These are phyloP conservation scores for Margarornis squamiger DNA, from an alignment of 2,797 vertebrate species.

Conservation along the genomic window DNA sequence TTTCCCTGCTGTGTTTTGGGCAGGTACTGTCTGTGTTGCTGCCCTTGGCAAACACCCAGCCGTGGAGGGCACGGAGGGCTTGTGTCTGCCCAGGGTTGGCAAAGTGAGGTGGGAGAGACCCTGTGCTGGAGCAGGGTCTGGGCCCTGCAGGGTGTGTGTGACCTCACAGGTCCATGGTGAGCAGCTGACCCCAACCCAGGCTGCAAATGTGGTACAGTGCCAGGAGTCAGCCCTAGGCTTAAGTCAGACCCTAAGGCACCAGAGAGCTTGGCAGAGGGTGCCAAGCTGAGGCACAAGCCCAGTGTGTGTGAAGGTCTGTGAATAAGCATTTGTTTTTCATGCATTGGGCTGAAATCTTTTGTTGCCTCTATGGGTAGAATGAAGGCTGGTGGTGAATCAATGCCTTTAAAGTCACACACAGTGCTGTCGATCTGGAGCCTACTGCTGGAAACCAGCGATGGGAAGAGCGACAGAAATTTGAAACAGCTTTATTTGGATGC, in stretches of 20 bases:
- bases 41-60: not conserved
- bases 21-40: not conserved
- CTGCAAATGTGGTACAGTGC: not conserved
- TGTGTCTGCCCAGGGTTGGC: not conserved
- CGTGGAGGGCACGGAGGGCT: not conserved
- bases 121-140: not conserved
- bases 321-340: not conserved
- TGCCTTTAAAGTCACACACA: not conserved
- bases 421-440: not conserved
- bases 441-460: not conserved
- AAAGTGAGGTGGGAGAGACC: not conserved
- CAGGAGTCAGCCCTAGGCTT: not conserved
- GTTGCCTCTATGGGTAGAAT: not conserved
- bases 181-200: not conserved
- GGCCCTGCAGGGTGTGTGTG: not conserved
- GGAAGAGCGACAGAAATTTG: not conserved
- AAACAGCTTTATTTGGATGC: not conserved
- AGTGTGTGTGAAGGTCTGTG: not conserved
- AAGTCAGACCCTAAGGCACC: not conserved
- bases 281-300: not conserved
- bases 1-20: not conserved
- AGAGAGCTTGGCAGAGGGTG: not conserved
- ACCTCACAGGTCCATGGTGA: accelerated
- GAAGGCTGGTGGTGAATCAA: not conserved
- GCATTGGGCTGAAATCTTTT: not conserved